Percentiles rank a stretch among this genome's conserved stretches.
Evolutionary conservation across 2,113 vertebrate genomes (phyloP).

Genomic region (Oreochromis tanganicae): DNA sequence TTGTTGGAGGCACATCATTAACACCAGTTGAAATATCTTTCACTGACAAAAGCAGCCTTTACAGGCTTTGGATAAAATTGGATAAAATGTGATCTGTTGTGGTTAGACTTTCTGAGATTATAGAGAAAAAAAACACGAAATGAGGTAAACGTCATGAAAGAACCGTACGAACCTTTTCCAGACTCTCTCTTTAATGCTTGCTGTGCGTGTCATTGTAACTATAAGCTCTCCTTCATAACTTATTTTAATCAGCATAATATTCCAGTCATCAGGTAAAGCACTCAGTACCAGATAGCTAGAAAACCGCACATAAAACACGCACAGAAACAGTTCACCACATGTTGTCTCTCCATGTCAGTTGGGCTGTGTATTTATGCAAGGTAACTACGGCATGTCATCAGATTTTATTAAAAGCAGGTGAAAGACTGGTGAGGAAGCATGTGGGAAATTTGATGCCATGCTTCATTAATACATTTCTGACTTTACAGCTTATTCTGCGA

Average conservation of each 20-base stretch:
- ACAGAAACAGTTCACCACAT: not conserved
- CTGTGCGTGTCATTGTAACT: not conserved
- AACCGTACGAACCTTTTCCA: not conserved
- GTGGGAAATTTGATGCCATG: not conserved
- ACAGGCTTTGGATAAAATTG: not conserved
- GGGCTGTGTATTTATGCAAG: not conserved
- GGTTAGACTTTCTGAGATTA: not conserved
- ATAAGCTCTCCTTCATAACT: not conserved
- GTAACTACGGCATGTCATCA: not conserved
- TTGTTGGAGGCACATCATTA: not conserved
- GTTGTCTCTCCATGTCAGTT: not conserved
- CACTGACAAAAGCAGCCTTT: not conserved
- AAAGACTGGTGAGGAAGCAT: not conserved
- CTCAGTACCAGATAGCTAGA: not conserved
- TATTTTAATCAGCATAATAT: not conserved
- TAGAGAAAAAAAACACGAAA: not conserved
- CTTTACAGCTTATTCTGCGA: slow-evolving; percentile 6
- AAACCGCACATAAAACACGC: not conserved
- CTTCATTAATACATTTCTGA: slow-evolving; percentile 19
- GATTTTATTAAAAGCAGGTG: slow-evolving; percentile 28
- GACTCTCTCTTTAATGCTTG: not conserved
- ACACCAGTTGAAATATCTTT: not conserved
- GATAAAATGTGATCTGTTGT: not conserved
- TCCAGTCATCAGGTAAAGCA: not conserved
- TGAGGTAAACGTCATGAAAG: not conserved